Conservation (phyloP, 2,113 vertebrate genomes). For the Malurus alboscapulatus region DNA sequence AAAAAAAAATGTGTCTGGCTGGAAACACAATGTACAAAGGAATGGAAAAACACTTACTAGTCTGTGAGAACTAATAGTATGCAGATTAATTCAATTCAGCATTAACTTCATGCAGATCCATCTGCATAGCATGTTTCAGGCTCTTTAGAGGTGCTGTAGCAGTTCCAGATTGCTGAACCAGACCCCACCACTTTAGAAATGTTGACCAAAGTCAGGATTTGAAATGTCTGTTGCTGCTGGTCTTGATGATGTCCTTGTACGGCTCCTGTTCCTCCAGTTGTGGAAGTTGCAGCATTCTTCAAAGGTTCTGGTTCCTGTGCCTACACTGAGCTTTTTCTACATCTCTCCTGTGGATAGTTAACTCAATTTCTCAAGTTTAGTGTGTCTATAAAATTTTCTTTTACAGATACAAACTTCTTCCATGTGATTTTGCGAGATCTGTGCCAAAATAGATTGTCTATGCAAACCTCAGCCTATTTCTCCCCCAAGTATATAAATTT, state of each 20-base stretch:
- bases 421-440: not conserved
- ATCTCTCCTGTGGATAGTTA: not conserved
- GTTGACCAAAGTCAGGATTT: constrained; percentile 27
- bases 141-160: constrained; percentile 49
- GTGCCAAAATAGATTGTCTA: constrained; percentile 30
- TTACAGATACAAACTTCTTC: constrained; percentile 20
- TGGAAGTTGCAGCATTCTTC: not conserved
- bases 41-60: constrained; percentile 63
- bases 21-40: constrained; percentile 55
- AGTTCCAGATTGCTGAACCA: constrained; percentile 37
- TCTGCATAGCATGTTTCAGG: constrained; percentile 60
- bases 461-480: constrained; percentile 20
- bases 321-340: not conserved
- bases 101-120: constrained; percentile 67
- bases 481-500: constrained; percentile 15
- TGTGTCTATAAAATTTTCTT: constrained; percentile 9
- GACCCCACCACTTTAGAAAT: not conserved
- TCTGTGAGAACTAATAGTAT: constrained; percentile 67
- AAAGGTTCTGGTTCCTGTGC: not conserved
- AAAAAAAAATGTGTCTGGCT: not conserved
- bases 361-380: not conserved
- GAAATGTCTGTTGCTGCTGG: not conserved
- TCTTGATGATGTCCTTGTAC: not conserved
- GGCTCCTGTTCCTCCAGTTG: not conserved
- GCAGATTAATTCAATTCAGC: constrained; percentile 68